Percentiles rank a stretch among this genome's conserved stretches.
Evolutionary conservation across 92 coral and sea anemone species (phyloP).

Genomic region (Blastomussa wellsi): DNA sequence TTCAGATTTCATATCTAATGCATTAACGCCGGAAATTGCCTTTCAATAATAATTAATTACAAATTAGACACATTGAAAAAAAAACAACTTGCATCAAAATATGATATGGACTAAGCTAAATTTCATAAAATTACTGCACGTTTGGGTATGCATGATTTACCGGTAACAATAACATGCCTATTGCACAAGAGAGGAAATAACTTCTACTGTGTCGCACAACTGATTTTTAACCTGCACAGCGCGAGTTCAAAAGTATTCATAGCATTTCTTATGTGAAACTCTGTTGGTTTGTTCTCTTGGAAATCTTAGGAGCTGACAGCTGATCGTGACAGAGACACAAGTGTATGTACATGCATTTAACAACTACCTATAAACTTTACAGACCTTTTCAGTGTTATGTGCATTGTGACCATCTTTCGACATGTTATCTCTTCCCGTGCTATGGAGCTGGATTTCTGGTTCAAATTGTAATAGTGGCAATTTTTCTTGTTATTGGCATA

Average conservation of each 20-base stretch:
- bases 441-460: too few species aligned
- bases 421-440: too few species aligned
- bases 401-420: too few species aligned
- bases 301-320: slow-evolving; percentile 30
- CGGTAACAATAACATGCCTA: neutral
- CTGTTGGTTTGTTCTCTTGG: slow-evolving; percentile 43
- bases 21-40: neutral
- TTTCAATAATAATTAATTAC: too few species aligned
- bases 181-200: neutral
- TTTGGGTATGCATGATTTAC: neutral
- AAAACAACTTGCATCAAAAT: neutral
- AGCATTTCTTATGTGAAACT: neutral
- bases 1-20: too few species aligned
- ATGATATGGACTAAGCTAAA: neutral
- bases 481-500: too few species aligned
- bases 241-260: neutral
- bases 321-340: slow-evolving; percentile 26
- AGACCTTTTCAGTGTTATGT: too few species aligned
- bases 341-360: slow-evolving; percentile 30
- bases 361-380: neutral
- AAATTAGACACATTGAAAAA: too few species aligned
- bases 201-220: neutral
- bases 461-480: too few species aligned
- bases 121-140: neutral
- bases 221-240: neutral